These are phyloP conservation scores for Cantharis lateralis DNA, from an alignment of 2,888 invertebrate species.

Conservation along the genomic window DNA sequence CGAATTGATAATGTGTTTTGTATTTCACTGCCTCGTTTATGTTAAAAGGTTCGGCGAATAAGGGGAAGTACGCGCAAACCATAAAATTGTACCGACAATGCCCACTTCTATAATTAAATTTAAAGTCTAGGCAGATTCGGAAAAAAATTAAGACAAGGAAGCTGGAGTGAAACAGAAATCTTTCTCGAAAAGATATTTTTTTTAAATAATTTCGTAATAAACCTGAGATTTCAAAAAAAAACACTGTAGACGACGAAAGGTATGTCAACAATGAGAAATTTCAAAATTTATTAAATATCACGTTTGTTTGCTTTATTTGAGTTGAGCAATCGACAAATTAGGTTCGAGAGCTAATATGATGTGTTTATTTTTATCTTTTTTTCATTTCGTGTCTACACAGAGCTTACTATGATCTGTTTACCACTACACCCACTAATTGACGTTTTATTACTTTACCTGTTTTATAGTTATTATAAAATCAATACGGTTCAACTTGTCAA, in stretches of 20 bases:
- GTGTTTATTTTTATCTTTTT: slow-evolving; percentile 9
- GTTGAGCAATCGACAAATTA: slow-evolving; percentile 10
- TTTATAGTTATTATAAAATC: neutral
- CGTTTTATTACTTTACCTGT: neutral
- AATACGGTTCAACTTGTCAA: neutral
- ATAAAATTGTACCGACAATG: neutral
- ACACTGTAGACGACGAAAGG: neutral
- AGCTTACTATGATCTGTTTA: neutral
- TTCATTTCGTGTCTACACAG: neutral
- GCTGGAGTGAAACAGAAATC: neutral
- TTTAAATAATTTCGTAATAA: neutral
- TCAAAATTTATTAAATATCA: slow-evolving; percentile 15
- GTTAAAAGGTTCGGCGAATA: neutral
- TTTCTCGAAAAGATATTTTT: no score
- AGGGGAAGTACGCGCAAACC: neutral
- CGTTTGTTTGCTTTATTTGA: slow-evolving; percentile 12
- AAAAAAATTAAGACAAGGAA: neutral
- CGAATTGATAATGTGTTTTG: neutral
- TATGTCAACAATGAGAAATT: neutral
- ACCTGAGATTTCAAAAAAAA: neutral
- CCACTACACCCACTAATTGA: neutral
- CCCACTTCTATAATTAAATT: neutral
- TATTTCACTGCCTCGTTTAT: neutral
- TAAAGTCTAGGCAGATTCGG: neutral
- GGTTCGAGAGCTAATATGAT: slow-evolving; percentile 6